Base-by-base conservation (phyloP, 2,797 vertebrate species). In the Tamandua tetradactyla region DNA sequence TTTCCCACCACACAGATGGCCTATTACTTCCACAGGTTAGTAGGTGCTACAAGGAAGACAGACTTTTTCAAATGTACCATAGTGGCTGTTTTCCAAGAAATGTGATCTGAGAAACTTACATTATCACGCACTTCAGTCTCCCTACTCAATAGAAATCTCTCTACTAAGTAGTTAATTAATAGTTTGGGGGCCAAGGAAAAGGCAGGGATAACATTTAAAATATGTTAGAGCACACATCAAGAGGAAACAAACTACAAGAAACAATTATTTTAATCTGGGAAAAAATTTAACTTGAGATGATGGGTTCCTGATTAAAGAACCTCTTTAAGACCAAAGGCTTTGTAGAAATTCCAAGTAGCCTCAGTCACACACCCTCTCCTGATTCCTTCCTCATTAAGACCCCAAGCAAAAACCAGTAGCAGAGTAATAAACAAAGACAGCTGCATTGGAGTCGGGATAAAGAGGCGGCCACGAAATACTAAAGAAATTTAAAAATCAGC, bases 371-470 rank as follows among this genome's bases (percentile, higher is more conserved):
- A 69, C 85, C 91, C 89, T 89, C 49, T n/a, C 69, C 30, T 15
- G 47, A 78, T 13, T 66, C 47, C 57, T 78, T 52, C 64, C 47
- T 64, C 61, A 52, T 59, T 80, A 52, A 37, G 68, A 13, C 37
- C 49, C 71, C 55, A 7, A 2, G 61, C 18, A 37, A 35, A 94
- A 78, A 47, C 42, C 32, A 32, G 68, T 47, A 37, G n/a, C 17
- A 75, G 4, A 44, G 12, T 59, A 82, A n/a, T 72, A 44, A 14
- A n/a, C 59, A 88, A 14, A 83, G 76, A 92, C 76, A 95, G 93
- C 91, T 84, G 89, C 52, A 30, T 5, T 35, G 49, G 69, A 40
- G 84, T 12, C 4, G 22, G 66, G n/a, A 25, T 32, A 44, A 15
- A 49, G 22, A 61, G 75, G 61, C 37, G 47, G 30, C 59, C 52